Percentiles rank a stretch among this genome's conserved stretches.
Conservation (phyloP, 2,888 invertebrate species). For the Chrysolina oricalcia region DNA sequence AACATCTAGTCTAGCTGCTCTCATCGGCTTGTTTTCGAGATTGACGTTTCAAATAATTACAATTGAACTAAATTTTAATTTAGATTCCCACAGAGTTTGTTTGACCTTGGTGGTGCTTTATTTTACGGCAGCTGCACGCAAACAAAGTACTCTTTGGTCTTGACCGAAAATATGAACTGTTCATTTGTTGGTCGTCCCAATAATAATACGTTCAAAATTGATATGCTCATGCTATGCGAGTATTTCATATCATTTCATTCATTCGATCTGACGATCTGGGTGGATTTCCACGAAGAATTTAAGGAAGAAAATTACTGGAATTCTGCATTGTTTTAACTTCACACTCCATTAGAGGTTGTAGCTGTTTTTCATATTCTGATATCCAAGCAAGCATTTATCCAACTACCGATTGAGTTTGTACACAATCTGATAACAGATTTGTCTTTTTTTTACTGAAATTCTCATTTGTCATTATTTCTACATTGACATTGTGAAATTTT, state of each 20-base stretch:
- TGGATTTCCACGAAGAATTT: background rate
- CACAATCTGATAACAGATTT: no score
- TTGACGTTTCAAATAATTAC: constrained; percentile 40
- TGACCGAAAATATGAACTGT: constrained; percentile 53
- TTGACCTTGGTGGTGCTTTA: constrained; percentile 49
- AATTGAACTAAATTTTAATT: constrained; percentile 43
- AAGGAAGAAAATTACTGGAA: background rate
- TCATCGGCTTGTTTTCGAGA: background rate
- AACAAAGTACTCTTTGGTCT: constrained; percentile 55
- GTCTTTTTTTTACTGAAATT: no score
- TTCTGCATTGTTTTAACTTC: no score
- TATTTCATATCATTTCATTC: constrained; percentile 4
- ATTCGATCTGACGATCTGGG: no score
- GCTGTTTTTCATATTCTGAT: no score
- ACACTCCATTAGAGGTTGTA: no score
- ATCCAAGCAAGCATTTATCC: no score
- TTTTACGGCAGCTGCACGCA: constrained; percentile 58
- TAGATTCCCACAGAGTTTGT: constrained; percentile 56
- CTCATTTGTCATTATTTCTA: no score
- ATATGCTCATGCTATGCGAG: constrained; percentile 45
- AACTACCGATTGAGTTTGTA: no score
- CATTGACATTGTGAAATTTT: no score
- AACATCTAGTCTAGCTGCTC: background rate
- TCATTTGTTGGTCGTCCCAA: constrained; percentile 39
- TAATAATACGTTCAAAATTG: constrained; percentile 52